Conservation (phyloP, 2,113 vertebrate genomes). For the Haplotaxodon microlepis region DNA sequence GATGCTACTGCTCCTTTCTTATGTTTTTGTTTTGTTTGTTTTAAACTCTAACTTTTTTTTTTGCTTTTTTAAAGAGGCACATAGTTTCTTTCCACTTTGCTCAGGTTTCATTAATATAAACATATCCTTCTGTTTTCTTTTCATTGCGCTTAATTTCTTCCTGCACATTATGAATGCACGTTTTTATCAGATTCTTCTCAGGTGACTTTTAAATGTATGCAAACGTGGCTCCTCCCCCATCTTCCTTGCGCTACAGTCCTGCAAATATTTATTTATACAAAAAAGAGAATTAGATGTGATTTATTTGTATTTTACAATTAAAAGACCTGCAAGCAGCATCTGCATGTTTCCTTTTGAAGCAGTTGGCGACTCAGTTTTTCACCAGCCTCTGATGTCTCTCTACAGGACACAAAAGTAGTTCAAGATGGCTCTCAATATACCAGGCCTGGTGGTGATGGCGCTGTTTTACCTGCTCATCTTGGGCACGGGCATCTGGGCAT, state of each 20-base stretch:
- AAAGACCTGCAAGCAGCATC: neutral
- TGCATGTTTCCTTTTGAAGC: neutral
- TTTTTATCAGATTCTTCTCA: neutral
- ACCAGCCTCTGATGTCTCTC: neutral
- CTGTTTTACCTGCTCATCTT: conserved; percentile 72
- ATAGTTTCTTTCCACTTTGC: neutral
- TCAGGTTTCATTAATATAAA: neutral
- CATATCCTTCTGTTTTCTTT: neutral
- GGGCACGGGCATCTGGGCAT: conserved; percentile 79
- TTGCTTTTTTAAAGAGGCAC: neutral
- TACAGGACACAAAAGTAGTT: neutral
- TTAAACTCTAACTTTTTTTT: neutral
- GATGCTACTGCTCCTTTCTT: neutral
- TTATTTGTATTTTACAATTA: neutral
- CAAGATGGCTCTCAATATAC: conserved; percentile 56
- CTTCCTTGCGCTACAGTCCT: neutral
- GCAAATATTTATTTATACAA: neutral
- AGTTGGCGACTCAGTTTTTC: neutral
- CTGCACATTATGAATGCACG: neutral
- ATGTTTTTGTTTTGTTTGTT: neutral
- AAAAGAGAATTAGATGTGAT: neutral
- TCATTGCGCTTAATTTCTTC: neutral
- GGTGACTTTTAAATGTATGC: neutral
- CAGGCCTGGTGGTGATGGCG: conserved; percentile 66
- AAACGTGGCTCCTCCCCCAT: neutral